These are phyloP conservation scores for Ctenodactylus gundi DNA, from an alignment of 2,113 vertebrate species.

Conservation along the genomic window DNA sequence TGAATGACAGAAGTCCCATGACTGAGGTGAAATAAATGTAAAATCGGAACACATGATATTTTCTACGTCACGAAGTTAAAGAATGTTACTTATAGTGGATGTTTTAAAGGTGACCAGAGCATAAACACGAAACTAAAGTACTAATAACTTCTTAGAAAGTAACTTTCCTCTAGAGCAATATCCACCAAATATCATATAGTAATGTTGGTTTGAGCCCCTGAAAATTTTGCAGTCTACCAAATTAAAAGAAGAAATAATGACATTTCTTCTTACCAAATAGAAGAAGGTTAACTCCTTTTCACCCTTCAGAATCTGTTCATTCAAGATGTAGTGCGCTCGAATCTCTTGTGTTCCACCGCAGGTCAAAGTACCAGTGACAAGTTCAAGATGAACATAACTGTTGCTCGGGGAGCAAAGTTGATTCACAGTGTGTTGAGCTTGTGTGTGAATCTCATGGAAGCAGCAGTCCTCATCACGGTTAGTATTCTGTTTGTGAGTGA, in stretches of 20 bases:
- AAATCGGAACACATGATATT: not conserved
- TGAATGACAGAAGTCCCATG: not conserved
- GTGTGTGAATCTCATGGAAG: constrained; percentile 60
- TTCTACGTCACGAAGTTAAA: not conserved
- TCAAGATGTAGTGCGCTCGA: constrained; percentile 76
- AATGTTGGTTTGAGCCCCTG: no score
- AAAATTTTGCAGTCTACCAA: not conserved
- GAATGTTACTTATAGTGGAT: not conserved
- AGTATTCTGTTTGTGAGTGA: constrained; percentile 48
- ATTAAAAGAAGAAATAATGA: not conserved
- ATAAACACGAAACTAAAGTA: not conserved
- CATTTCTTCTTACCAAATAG: constrained; percentile 81
- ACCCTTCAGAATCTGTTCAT: constrained; percentile 63
- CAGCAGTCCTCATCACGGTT: constrained; percentile 70
- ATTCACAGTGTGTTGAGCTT: not conserved
- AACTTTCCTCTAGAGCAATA: not conserved
- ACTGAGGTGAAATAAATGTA: not conserved
- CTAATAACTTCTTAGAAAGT: not conserved
- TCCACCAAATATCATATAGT: no score
- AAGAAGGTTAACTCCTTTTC: constrained; percentile 78
- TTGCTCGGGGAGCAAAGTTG: constrained; percentile 81
- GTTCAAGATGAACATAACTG: constrained; percentile 82
- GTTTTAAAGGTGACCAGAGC: not conserved
- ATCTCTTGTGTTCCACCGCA: constrained; percentile 77
- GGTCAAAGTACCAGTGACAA: constrained; percentile 49